phyloP scores from a whole-genome alignment of 92 coral and sea anemone species.

The Scolanthus callimorphus region DNA sequence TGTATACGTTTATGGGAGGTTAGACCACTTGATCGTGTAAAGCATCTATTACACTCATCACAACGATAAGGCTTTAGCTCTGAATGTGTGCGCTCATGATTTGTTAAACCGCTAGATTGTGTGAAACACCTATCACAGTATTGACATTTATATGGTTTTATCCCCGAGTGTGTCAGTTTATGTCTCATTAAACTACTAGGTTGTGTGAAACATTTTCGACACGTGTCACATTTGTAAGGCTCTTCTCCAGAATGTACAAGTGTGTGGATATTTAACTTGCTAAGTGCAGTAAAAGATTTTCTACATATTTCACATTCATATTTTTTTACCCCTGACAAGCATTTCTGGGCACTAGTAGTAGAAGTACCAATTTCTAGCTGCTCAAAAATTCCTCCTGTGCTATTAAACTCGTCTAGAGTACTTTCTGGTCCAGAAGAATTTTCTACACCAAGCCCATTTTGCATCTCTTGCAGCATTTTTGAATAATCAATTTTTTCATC shows the following conservation, averaged over 20 bases:
- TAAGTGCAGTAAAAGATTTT: no score
- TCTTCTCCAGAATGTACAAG: not conserved
- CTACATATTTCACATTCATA: no score
- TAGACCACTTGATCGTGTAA: slow-evolving; percentile 19
- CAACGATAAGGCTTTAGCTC: slow-evolving; percentile 40
- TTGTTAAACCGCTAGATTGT: not conserved
- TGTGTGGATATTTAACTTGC: no score
- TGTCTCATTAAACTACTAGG: not conserved
- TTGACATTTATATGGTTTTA: not conserved
- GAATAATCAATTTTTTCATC: no score
- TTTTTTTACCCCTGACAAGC: no score
- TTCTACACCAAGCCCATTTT: no score
- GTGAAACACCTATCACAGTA: not conserved
- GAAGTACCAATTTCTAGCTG: no score
- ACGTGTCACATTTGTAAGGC: not conserved
- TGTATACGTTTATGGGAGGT: slow-evolving; percentile 45
- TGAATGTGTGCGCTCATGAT: slow-evolving; percentile 39
- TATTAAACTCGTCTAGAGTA: no score
- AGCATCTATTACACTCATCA: slow-evolving; percentile 39
- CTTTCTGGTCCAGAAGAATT: no score
- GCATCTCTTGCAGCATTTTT: no score
- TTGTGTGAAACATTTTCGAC: not conserved
- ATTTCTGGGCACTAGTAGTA: no score
- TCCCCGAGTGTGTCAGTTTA: not conserved
- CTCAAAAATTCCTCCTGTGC: no score